Conservation (phyloP, 1,140 invertebrate species). For the Papilio glaucus region DNA sequence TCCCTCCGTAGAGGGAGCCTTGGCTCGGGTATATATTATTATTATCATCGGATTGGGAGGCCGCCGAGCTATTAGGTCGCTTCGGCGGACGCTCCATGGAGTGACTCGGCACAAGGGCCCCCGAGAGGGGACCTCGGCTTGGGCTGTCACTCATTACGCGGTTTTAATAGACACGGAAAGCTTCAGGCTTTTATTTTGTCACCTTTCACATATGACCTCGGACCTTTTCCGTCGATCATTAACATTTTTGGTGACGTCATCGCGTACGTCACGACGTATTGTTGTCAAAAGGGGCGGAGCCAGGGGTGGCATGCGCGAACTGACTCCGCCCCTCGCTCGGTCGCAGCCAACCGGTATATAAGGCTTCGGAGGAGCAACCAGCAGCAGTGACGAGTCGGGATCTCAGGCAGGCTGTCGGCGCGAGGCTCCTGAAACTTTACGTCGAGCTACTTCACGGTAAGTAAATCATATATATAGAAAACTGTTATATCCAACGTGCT, state of each 20-base stretch:
- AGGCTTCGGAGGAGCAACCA: constrained; percentile 44
- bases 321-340: constrained; percentile 55
- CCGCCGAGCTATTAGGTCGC: too few relatives aligned
- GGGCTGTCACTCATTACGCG: too few relatives aligned
- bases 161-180: too few relatives aligned
- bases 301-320: constrained; percentile 48
- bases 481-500: not conserved
- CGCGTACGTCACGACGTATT: constrained; percentile 53
- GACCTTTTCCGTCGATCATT: constrained; percentile 41
- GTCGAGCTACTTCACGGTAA: constrained; percentile 54
- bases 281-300: constrained; percentile 58
- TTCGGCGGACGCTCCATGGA: too few relatives aligned
- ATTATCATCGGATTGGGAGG: too few relatives aligned
- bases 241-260: constrained; percentile 53
- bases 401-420: constrained; percentile 44
- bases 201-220: constrained; percentile 40
- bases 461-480: constrained; percentile 42
- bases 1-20: too few relatives aligned
- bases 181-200: not conserved
- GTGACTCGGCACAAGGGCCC: too few relatives aligned
- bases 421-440: constrained; percentile 55
- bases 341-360: constrained; percentile 53
- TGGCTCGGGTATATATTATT: too few relatives aligned
- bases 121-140: too few relatives aligned
- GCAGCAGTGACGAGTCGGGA: constrained; percentile 48